Conservation (phyloP, 2,888 invertebrate genomes). For the Cerastis rubricosa region DNA sequence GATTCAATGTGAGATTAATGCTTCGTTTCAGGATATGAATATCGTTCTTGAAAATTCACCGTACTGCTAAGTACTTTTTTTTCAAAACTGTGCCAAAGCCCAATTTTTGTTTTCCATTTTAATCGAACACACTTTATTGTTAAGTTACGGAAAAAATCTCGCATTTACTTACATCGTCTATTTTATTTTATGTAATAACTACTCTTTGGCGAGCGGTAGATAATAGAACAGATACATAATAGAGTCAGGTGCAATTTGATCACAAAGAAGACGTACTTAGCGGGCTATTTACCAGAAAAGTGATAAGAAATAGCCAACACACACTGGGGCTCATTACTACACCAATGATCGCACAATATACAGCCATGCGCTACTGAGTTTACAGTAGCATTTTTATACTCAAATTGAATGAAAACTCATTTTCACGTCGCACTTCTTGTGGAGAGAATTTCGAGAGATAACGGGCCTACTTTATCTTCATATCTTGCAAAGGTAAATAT, state of each 20-base stretch:
- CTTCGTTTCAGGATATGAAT: background rate
- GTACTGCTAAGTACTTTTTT: background rate
- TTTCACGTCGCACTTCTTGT: conserved; percentile 1
- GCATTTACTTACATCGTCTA: background rate
- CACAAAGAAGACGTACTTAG: conserved; percentile 49
- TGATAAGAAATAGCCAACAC: conserved; percentile 48
- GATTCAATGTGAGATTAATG: background rate
- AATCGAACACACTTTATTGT: background rate
- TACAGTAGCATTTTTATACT: conserved; percentile 22
- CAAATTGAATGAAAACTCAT: conserved; percentile 35
- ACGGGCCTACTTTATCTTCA: conserved; percentile 24
- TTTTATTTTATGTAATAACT: conserved; percentile 3
- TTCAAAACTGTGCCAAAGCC: background rate
- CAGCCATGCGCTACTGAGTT: conserved; percentile 27
- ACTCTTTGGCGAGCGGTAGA: conserved; percentile 22
- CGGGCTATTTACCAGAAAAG: conserved; percentile 44
- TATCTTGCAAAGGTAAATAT: conserved; percentile 51
- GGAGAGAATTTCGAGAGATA: conserved; percentile 35
- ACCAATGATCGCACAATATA: conserved; percentile 26
- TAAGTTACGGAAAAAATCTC: background rate
- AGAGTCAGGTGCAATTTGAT: conserved; percentile 47
- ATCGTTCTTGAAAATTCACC: background rate
- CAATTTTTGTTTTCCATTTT: background rate
- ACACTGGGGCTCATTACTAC: conserved; percentile 34
- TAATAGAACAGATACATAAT: conserved; percentile 53